Percentiles rank a stretch among this genome's conserved stretches.
Conservation (phyloP, 2,113 vertebrate genomes). For the Marcusenius ussheri region DNA sequence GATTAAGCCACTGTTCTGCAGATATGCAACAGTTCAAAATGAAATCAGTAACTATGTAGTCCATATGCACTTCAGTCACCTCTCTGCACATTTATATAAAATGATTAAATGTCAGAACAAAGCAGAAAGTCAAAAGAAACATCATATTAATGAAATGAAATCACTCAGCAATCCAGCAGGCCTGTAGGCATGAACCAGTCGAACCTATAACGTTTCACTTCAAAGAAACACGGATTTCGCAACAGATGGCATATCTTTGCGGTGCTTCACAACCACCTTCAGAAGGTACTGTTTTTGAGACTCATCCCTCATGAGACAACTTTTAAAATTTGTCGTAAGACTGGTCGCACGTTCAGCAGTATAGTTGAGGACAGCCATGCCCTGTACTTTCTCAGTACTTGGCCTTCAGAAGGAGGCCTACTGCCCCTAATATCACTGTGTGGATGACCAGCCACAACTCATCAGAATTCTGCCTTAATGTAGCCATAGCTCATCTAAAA, state of each 20-base stretch:
- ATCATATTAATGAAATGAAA: not conserved
- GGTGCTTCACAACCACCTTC: not conserved
- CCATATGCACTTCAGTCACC: not conserved
- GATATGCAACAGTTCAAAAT: not conserved
- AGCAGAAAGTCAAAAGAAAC: not conserved
- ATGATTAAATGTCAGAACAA: not conserved
- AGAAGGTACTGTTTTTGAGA: not conserved
- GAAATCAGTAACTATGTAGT: not conserved
- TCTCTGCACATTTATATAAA: not conserved
- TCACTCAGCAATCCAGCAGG: not conserved
- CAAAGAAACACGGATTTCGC: not conserved
- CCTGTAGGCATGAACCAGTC: not conserved
- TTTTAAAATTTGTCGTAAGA: not conserved
- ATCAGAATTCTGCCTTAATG: no score
- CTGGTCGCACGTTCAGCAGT: not conserved
- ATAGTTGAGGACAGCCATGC: not conserved
- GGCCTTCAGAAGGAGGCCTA: not conserved
- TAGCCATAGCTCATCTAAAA: no score
- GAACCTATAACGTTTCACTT: not conserved
- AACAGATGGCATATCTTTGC: not conserved
- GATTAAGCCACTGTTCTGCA: not conserved
- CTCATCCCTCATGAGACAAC: not conserved
- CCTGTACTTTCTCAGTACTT: not conserved
- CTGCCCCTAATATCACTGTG: not conserved
- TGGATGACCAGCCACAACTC: not conserved